Percentiles rank a stretch among this genome's conserved stretches.
phyloP scores from a whole-genome alignment of 1,140 invertebrate species.

The Hylaeus anthracinus region DNA sequence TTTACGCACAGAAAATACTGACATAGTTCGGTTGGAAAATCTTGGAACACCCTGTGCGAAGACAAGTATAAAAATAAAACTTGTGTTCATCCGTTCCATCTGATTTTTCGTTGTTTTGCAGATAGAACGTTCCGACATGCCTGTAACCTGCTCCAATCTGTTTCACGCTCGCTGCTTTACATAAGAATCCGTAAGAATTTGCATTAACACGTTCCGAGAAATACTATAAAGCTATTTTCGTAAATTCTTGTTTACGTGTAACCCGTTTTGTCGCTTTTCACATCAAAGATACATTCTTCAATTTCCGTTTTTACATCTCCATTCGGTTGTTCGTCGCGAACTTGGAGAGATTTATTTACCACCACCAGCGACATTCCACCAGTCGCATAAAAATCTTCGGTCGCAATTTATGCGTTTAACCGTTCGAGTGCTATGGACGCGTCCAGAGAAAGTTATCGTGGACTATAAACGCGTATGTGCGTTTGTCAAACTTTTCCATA shows the following conservation, averaged over 20 bases:
- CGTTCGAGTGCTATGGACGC: too few relatives aligned
- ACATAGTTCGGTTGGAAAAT: too few relatives aligned
- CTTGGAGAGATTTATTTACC: background rate
- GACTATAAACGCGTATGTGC: too few relatives aligned
- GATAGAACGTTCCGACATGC: background rate
- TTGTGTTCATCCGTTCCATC: background rate
- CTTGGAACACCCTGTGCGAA: too few relatives aligned
- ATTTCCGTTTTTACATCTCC: background rate
- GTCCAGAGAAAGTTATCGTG: too few relatives aligned
- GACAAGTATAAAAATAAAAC: too few relatives aligned
- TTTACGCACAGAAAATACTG: too few relatives aligned
- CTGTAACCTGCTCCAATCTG: background rate
- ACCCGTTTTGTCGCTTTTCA: background rate
- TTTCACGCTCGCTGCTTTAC: background rate
- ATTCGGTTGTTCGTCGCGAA: too few relatives aligned
- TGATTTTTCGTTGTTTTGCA: too few relatives aligned
- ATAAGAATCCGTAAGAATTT: conserved; percentile 2
- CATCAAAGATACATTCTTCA: background rate
- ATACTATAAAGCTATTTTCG: background rate
- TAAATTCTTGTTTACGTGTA: background rate
- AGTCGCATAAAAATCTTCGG: background rate
- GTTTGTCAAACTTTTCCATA: too few relatives aligned
- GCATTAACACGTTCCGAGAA: conserved; percentile 1
- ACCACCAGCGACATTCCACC: background rate
- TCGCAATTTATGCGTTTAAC: background rate